phyloP scores from a whole-genome alignment of 2,888 invertebrate genomes.

The Andrena praecox region DNA sequence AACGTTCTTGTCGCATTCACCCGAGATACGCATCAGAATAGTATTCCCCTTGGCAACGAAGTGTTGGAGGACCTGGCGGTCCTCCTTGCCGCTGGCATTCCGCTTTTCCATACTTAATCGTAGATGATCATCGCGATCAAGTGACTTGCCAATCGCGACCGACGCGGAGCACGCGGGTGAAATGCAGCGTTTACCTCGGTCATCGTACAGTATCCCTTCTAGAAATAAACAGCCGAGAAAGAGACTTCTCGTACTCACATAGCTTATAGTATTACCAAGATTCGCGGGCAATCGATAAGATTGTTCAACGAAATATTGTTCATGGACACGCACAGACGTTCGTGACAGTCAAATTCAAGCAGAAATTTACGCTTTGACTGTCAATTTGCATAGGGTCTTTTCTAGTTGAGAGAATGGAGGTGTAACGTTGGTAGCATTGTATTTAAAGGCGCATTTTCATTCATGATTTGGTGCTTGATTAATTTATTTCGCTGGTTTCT shows the following conservation, averaged over 20 bases:
- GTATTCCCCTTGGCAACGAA: conserved; percentile 76
- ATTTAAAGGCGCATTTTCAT: neutral
- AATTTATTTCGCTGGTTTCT: neutral
- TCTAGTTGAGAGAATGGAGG: neutral
- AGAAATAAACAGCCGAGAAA: neutral
- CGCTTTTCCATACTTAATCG: conserved; percentile 60
- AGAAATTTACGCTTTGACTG: conserved; percentile 38
- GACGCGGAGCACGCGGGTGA: conserved; percentile 10
- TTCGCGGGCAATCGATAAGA: neutral
- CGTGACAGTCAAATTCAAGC: conserved; percentile 41
- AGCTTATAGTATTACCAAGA: neutral
- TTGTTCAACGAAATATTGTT: conserved; percentile 28
- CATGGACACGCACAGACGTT: neutral
- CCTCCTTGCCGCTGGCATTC: conserved; percentile 45
- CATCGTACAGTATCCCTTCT: conserved; percentile 5
- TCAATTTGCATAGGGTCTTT: conserved; percentile 47
- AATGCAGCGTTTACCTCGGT: conserved; percentile 12
- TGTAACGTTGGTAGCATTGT: conserved; percentile 6
- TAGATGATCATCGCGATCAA: conserved; percentile 1
- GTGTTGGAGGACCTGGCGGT: conserved; percentile 59
- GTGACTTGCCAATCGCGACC: neutral
- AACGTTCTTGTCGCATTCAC: conserved; percentile 74
- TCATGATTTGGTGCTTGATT: neutral
- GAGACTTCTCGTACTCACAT: neutral
- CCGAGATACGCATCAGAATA: conserved; percentile 72